These are phyloP conservation scores for Miniopterus natalensis DNA, from an alignment of 2,113 vertebrate genomes.

Conservation along the genomic window DNA sequence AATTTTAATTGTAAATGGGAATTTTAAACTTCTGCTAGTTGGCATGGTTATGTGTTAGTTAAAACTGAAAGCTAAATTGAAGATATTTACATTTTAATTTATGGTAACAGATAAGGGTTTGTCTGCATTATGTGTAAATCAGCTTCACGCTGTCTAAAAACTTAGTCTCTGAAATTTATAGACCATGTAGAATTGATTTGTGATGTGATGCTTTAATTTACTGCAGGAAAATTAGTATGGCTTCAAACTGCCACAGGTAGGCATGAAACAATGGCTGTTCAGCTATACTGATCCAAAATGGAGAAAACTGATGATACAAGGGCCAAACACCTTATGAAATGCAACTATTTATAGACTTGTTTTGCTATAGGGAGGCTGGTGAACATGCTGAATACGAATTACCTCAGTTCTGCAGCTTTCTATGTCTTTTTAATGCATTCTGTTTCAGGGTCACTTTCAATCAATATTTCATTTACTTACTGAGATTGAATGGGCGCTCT, in stretches of 20 bases:
- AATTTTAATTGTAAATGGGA: conserved; percentile 89
- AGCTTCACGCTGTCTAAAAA: conserved; percentile 91
- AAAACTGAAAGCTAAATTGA: conserved; percentile 87
- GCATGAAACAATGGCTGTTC: conserved; percentile 87
- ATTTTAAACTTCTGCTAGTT: conserved; percentile 86
- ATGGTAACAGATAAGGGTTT: conserved; percentile 87
- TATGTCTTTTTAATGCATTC: conserved; percentile 96
- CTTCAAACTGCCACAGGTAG: conserved; percentile 90
- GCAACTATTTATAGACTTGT: conserved; percentile 92
- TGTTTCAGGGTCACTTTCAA: conserved; percentile 97
- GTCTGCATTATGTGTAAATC: conserved; percentile 90
- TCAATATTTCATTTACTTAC: conserved; percentile 97
- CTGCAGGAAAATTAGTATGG: conserved; percentile 88
- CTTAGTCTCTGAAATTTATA: conserved; percentile 87
- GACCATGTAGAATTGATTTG: conserved; percentile 89
- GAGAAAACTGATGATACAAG: conserved; percentile 88
- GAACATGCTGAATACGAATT: conserved; percentile 93
- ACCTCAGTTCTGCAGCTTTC: conserved; percentile 93
- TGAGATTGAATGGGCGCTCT: conserved; percentile 95
- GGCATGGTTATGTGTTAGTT: conserved; percentile 86
- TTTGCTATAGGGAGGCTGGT: conserved; percentile 93
- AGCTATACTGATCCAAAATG: conserved; percentile 87
- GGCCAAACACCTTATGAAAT: conserved; percentile 90
- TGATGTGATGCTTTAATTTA: conserved; percentile 89
- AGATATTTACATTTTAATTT: conserved; percentile 87